These are phyloP conservation scores for Halichoerus grypus DNA, from an alignment of 2,113 vertebrate species.

Conservation along the genomic window DNA sequence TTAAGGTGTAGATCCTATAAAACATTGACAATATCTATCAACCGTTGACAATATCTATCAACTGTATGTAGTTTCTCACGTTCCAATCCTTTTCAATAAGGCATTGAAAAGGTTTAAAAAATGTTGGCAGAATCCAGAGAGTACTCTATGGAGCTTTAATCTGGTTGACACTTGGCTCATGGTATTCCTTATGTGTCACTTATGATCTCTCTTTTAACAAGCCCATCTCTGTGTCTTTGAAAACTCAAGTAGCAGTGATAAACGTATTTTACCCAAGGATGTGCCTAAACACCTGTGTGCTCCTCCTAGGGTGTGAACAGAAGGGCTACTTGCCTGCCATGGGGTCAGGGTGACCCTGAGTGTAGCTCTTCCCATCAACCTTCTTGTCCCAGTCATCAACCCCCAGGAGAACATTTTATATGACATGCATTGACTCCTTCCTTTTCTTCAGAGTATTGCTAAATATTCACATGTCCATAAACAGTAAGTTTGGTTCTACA, in stretches of 20 bases:
- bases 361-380: background rate
- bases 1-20: fast-evolving
- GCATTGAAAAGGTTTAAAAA: fast-evolving
- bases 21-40: fast-evolving
- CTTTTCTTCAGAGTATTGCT: background rate
- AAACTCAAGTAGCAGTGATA: background rate
- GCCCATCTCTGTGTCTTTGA: background rate
- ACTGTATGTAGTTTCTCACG: background rate
- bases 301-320: background rate
- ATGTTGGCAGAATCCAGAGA: background rate
- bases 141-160: fast-evolving
- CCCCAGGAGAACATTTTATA: background rate
- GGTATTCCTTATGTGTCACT: background rate
- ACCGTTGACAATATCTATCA: fast-evolving
- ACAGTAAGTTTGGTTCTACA: background rate
- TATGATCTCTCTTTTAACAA: background rate
- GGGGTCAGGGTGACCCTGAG: fast-evolving
- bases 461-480: background rate
- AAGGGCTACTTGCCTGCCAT: fast-evolving
- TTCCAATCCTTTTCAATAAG: background rate
- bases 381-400: background rate
- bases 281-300: background rate
- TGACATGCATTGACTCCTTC: background rate
- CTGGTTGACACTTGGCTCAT: too few relatives aligned
- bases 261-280: too few relatives aligned